Conservation (phyloP, 64 coral and sea anemone genomes). For the Pocillopora verrucosa region DNA sequence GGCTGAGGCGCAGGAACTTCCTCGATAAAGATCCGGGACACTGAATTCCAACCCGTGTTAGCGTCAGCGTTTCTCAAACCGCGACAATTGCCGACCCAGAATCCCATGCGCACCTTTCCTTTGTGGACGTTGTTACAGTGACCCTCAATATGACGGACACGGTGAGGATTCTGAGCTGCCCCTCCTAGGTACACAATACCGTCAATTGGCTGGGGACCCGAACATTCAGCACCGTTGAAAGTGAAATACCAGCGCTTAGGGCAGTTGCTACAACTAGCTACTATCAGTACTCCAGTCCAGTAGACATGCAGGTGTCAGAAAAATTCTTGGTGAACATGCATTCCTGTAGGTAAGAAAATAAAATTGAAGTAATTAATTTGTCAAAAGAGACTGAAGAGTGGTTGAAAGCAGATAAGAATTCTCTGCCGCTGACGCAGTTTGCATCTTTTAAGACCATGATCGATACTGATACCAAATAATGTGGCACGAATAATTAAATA, state of each 20-base stretch:
- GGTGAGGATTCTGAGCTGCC: not conserved
- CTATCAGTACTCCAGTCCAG: not conserved
- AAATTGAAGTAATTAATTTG: not conserved
- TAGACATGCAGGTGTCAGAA: not conserved
- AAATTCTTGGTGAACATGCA: not conserved
- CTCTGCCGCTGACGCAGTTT: too few species aligned
- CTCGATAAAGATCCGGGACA: not conserved
- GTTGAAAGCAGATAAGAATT: too few species aligned
- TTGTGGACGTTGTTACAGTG: not conserved
- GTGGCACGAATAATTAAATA: too few species aligned
- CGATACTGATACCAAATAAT: too few species aligned
- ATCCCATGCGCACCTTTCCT: not conserved
- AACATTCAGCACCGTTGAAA: conserved; percentile 6
- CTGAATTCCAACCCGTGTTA: not conserved
- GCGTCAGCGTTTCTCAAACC: not conserved
- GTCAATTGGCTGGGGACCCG: not conserved
- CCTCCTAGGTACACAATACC: not conserved
- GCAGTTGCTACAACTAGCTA: not conserved
- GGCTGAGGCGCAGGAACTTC: not conserved
- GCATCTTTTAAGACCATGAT: too few species aligned
- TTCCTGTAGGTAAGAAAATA: not conserved
- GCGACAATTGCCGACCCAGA: not conserved
- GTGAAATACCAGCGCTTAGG: not conserved
- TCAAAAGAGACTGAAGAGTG: not conserved
- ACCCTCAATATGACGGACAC: not conserved